Base-by-base conservation (phyloP, 1,140 invertebrate species). In the Drosophila bocki region DNA sequence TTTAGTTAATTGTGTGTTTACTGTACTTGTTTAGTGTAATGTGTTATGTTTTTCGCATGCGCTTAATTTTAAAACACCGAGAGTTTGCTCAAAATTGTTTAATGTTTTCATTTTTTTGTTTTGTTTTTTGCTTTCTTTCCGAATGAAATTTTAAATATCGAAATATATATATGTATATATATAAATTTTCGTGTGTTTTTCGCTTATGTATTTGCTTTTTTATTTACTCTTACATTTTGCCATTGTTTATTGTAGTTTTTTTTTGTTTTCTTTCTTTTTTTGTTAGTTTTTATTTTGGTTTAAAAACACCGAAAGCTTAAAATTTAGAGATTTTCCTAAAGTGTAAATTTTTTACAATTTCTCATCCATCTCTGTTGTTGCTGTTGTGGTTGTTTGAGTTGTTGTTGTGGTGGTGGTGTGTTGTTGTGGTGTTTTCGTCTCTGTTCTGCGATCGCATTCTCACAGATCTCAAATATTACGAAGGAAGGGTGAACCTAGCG, bases 231-330 rank as follows among this genome's bases (percentile, higher is more conserved):
- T 70, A 50, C 17, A 26, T 60, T 75, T 68, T 56, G 53, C 58
- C 63, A 58, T 67, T 37, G 41, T 75, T 75, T 75, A 60, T 51
- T 75, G 50, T 54, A 63, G 26, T 57, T 37, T 68, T 69, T 57
- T 51, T 48, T 56, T 22, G 22, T 22, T 22, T 45, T n/a, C 45
- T 56, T 64, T 1, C 53, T 63, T 33, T 61, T 58, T 63, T 62
- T 80, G 69, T 79, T 75, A 29, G 33, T 82, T 75, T 72, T 79
- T 17, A 45, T 75, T 70, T 91, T 82, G 76, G 76, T 48, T 91
- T 92, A 90, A 90, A 92, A 92, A 92, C 91, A 92, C 91, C 91
- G 80, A 92, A 92, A 92, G 91, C 91, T 92, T 92, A 92, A 85
- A 92, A 91, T 92, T 92, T 92, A 92, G 90, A 91, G 80, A 87